Conservation (phyloP, 2,797 vertebrate species). For the Labeo calbasu region DNA sequence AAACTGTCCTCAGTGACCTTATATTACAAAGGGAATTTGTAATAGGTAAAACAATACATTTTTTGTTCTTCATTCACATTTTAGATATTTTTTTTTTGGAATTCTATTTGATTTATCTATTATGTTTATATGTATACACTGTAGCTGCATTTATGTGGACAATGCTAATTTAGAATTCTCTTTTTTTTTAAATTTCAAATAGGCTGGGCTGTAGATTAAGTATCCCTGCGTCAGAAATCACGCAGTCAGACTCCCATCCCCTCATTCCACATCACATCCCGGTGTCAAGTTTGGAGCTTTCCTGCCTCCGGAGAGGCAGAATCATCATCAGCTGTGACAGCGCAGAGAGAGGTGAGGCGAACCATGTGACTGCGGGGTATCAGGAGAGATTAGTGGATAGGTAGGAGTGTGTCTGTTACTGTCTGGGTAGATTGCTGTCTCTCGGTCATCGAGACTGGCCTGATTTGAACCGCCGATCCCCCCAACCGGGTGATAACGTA, state of each 20-base stretch:
- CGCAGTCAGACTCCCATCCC: constrained; percentile 3
- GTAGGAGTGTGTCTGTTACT: constrained; percentile 72
- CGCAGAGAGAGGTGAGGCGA: constrained; percentile 68
- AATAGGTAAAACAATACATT: background rate
- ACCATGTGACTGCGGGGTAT: constrained; percentile 76
- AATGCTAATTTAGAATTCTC: background rate
- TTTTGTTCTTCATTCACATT: background rate
- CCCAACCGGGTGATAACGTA: constrained; percentile 50
- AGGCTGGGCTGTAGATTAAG: background rate
- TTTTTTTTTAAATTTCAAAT: background rate
- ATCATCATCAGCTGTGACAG: constrained; percentile 49
- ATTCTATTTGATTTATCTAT: background rate
- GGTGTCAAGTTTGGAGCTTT: constrained; percentile 30
- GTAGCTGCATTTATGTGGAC: background rate
- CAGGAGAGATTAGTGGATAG: constrained; percentile 83
- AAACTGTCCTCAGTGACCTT: background rate
- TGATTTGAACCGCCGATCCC: constrained; percentile 54
- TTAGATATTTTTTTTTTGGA: background rate
- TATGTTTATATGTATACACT: background rate
- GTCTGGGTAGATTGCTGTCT: constrained; percentile 72
- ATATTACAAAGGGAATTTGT: background rate
- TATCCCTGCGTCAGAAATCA: constrained; percentile 5
- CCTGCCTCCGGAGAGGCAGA: constrained; percentile 40
- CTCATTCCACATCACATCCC: constrained; percentile 17
- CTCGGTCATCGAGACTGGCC: constrained; percentile 70